These are phyloP conservation scores for Phalacrocorax brasilianus DNA, from an alignment of 2,113 vertebrate genomes.

Conservation along the genomic window DNA sequence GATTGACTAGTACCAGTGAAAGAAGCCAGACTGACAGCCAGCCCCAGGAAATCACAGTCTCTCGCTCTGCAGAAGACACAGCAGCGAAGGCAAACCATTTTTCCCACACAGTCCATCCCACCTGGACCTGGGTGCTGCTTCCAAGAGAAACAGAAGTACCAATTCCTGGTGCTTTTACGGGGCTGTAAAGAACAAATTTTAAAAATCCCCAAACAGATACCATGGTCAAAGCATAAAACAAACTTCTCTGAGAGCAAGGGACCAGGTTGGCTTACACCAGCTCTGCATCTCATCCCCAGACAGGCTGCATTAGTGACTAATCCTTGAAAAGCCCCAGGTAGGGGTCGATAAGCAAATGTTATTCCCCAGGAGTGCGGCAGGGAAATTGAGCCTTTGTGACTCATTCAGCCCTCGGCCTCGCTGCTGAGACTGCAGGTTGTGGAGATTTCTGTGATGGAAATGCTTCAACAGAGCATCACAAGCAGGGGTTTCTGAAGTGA, in stretches of 20 bases:
- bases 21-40: neutral
- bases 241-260: neutral
- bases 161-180: neutral
- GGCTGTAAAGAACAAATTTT: neutral
- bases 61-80: neutral
- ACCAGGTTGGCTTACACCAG: neutral
- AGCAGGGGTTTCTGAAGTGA: neutral
- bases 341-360: slow-evolving; percentile 27
- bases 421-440: neutral
- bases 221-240: neutral
- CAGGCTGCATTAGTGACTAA: slow-evolving; percentile 5
- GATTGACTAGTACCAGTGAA: neutral
- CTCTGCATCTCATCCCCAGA: neutral
- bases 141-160: neutral
- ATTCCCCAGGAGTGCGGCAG: neutral
- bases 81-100: neutral
- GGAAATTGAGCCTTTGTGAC: slow-evolving; percentile 26
- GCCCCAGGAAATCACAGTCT: neutral
- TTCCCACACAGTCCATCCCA: neutral
- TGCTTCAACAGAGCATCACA: neutral
- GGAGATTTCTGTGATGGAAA: slow-evolving; percentile 25
- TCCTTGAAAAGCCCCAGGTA: neutral
- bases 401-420: neutral
- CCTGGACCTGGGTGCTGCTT: neutral
- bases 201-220: neutral